phyloP scores from a whole-genome alignment of 1,140 invertebrate genomes.

The Odontomachus brunneus region DNA sequence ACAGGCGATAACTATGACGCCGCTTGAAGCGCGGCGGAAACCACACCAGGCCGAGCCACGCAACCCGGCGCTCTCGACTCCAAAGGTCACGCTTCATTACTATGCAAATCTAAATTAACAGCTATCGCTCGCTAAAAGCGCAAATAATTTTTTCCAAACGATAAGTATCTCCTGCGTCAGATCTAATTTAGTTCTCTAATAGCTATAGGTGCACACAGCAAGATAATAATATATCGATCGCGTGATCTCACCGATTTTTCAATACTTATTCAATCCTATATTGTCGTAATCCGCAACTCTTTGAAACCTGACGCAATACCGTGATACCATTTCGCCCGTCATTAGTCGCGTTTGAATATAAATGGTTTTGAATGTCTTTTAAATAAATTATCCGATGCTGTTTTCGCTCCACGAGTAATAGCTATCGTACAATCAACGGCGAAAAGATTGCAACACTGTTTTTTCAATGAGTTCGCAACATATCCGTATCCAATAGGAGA shows the following conservation, averaged over 20 bases:
- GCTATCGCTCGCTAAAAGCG: slow-evolving; percentile 10
- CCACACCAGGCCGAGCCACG: neutral
- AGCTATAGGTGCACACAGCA: neutral
- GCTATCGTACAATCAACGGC: no score
- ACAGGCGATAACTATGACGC: slow-evolving; percentile 52
- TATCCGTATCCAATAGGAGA: no score
- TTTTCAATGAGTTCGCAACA: no score
- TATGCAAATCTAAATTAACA: slow-evolving; percentile 48
- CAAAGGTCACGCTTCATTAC: slow-evolving; percentile 35
- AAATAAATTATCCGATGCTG: neutral
- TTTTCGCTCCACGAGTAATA: no score
- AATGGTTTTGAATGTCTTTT: neutral
- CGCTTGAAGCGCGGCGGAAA: slow-evolving; percentile 13
- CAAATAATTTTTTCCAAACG: slow-evolving; percentile 9
- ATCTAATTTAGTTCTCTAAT: slow-evolving; percentile 22
- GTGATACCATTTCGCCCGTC: neutral
- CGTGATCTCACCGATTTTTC: neutral
- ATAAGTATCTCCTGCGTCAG: slow-evolving; percentile 7
- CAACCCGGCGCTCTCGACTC: neutral
- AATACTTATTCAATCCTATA: neutral
- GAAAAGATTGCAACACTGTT: no score
- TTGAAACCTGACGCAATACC: neutral
- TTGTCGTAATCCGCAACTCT: no score
- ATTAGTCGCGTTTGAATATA: neutral
- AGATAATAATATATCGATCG: slow-evolving; percentile 5